Percentiles rank a stretch among this genome's conserved stretches.
These are phyloP conservation scores for Tiliacea aurago DNA, from an alignment of 2,888 invertebrate species.

Conservation along the genomic window DNA sequence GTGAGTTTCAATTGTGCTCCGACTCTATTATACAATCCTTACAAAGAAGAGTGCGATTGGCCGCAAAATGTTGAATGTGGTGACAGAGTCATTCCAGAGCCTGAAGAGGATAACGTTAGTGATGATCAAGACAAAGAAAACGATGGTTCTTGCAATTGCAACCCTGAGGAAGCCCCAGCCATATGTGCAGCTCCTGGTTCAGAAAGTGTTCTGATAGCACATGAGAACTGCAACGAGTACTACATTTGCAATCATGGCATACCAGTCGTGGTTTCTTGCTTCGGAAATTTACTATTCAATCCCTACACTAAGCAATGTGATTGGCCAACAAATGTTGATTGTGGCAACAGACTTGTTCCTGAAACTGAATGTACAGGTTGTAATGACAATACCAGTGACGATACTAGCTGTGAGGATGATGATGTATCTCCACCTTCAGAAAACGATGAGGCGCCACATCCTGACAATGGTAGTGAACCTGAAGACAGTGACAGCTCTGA, in stretches of 20 bases:
- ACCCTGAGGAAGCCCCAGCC: constrained; percentile 66
- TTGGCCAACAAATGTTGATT: constrained; percentile 68
- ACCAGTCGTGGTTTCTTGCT: constrained; percentile 63
- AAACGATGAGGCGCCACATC: background rate
- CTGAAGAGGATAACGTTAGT: constrained; percentile 34
- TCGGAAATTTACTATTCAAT: constrained; percentile 63
- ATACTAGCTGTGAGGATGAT: constrained; percentile 34
- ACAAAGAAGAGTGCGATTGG: constrained; percentile 67
- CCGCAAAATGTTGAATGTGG: constrained; percentile 64
- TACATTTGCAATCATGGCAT: constrained; percentile 68
- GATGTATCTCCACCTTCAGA: constrained; percentile 12
- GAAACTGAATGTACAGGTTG: constrained; percentile 48
- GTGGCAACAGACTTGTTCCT: constrained; percentile 65
- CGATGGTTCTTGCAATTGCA: constrained; percentile 60
- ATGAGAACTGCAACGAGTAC: constrained; percentile 74
- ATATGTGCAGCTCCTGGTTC: constrained; percentile 68
- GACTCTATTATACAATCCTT: constrained; percentile 67
- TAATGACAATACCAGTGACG: constrained; percentile 32
- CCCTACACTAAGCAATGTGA: constrained; percentile 66
- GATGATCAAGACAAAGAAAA: constrained; percentile 26
- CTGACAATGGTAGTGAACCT: constrained; percentile 5
- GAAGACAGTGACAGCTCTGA: constrained; percentile 22
- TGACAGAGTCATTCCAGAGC: constrained; percentile 57
- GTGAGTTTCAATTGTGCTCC: constrained; percentile 59
- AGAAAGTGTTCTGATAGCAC: constrained; percentile 67